A percentile compares a stretch with the other conserved stretches of the same genome.
phyloP scores from a whole-genome alignment of 2,113 vertebrate genomes.

The Dissostichus mawsoni region DNA sequence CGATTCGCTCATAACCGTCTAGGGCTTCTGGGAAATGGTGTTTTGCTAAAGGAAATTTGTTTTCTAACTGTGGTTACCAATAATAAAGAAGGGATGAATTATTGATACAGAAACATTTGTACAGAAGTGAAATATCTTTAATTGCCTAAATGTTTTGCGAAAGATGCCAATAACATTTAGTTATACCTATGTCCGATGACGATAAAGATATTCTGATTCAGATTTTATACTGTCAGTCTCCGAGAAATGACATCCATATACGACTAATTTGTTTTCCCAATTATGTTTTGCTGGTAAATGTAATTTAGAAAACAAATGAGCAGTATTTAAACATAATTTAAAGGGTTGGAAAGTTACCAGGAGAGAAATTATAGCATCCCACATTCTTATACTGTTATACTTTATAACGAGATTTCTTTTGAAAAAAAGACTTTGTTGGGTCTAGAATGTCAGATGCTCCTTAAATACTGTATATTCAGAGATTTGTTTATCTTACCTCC shows the following conservation, averaged over 20 bases:
- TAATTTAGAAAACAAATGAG: constrained; percentile 59
- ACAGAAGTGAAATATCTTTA: not conserved
- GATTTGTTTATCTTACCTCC: constrained; percentile 3
- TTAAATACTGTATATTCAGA: constrained; percentile 11
- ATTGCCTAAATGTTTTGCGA: not conserved
- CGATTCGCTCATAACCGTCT: not conserved
- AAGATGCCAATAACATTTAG: too few species aligned
- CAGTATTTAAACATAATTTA: constrained; percentile 35
- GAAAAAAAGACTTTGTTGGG: constrained; percentile 30
- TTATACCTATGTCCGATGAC: too few species aligned
- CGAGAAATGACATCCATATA: constrained; percentile 21
- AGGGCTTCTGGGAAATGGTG: not conserved
- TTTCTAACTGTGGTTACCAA: not conserved
- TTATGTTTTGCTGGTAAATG: constrained; percentile 31
- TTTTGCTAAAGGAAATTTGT: not conserved
- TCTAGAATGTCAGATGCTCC: constrained; percentile 5
- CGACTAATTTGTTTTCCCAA: constrained; percentile 44
- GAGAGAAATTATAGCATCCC: constrained; percentile 36
- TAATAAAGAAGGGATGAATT: not conserved
- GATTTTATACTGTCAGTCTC: constrained; percentile 12
- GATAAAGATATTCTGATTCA: too few species aligned
- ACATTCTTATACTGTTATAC: constrained; percentile 35
- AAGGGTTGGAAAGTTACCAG: constrained; percentile 31
- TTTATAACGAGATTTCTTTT: constrained; percentile 52
- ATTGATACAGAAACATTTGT: not conserved